These are phyloP conservation scores for Naja naja DNA, from an alignment of 2,113 vertebrate species.

Conservation along the genomic window DNA sequence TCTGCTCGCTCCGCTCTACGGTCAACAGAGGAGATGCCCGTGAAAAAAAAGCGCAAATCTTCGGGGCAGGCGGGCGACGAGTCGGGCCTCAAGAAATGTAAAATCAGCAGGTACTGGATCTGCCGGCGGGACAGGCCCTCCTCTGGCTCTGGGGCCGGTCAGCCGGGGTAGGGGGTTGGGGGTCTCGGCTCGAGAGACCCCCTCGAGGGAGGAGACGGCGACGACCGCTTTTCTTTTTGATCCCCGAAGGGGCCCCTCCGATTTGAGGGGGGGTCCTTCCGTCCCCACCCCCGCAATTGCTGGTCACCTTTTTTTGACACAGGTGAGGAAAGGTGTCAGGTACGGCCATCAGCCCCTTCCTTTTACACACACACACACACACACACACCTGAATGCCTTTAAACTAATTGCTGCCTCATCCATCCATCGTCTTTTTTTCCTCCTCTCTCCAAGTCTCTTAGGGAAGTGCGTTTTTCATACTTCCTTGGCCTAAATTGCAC, in stretches of 20 bases:
- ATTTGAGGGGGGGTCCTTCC: neutral
- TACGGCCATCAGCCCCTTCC: neutral
- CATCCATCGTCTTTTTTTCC: no score
- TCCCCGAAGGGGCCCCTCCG: neutral
- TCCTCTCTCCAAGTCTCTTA: neutral
- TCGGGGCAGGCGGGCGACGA: constrained; percentile 74
- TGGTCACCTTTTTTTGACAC: neutral
- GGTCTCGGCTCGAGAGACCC: neutral
- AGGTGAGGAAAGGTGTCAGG: no score
- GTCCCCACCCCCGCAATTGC: neutral
- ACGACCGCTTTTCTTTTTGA: neutral
- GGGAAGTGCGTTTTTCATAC: neutral
- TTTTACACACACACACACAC: no score
- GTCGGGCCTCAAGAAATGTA: constrained; percentile 80
- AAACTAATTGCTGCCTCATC: neutral
- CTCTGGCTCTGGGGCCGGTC: neutral
- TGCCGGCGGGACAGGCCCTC: neutral
- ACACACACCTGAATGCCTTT: no score
- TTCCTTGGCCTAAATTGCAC: neutral
- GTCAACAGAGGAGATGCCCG: constrained; percentile 78
- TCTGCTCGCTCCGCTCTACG: constrained; percentile 46
- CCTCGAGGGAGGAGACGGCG: neutral
- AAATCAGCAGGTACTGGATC: constrained; percentile 82
- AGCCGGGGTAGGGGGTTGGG: neutral
- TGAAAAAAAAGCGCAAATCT: constrained; percentile 93